Evolutionary conservation across 2,888 invertebrate species (phyloP).

Genomic region (Spodoptera picta): DNA sequence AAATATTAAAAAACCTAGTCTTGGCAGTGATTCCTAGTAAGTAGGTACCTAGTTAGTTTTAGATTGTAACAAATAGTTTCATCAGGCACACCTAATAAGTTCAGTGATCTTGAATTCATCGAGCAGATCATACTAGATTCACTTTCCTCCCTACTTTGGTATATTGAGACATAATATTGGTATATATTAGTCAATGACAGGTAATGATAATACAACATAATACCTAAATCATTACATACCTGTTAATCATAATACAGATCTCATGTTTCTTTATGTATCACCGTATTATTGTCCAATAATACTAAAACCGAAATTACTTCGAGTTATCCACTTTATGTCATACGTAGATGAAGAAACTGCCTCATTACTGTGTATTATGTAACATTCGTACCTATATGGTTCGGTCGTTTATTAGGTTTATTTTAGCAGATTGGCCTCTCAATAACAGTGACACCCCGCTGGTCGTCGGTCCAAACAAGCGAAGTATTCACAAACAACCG

Average conservation of each 20-base stretch:
- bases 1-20: too few relatives aligned
- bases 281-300: conserved; percentile 16
- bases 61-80: too few relatives aligned
- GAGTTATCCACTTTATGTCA: conserved; percentile 32
- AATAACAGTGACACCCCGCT: conserved; percentile 58
- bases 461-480: conserved; percentile 56
- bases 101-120: conserved; percentile 29
- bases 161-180: conserved; percentile 9
- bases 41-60: too few relatives aligned
- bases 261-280: background rate
- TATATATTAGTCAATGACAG: conserved; percentile 13
- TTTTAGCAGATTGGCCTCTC: conserved; percentile 51
- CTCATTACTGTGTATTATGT: conserved; percentile 49
- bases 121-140: conserved; percentile 9
- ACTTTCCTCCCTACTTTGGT: background rate
- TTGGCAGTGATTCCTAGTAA: too few relatives aligned
- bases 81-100: conserved; percentile 4
- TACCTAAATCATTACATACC: background rate
- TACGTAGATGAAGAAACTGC: conserved; percentile 11
- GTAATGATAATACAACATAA: conserved; percentile 1
- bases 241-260: background rate
- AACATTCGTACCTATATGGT: conserved; percentile 28
- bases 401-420: conserved; percentile 48
- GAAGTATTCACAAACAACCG: conserved; percentile 63
- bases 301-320: conserved; percentile 13